phyloP scores from a whole-genome alignment of 2,113 vertebrate species.

The Ia io region DNA sequence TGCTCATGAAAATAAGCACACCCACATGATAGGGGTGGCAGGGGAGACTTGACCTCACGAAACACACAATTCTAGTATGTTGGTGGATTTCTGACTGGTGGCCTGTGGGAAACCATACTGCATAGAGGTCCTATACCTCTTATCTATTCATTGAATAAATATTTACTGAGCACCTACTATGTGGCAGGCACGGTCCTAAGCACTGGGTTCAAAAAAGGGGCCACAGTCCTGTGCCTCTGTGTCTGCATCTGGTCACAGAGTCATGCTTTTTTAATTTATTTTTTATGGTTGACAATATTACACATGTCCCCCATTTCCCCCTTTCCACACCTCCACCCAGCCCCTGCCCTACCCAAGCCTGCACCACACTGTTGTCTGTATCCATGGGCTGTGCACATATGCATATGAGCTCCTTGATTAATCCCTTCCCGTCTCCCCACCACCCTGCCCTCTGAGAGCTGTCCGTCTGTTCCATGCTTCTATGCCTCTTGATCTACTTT shows the following conservation, averaged over 20 bases:
- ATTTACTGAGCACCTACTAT: neutral
- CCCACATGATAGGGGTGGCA: neutral
- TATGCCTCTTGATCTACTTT: neutral
- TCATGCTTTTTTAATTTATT: neutral
- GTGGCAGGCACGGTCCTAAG: neutral
- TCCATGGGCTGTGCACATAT: neutral
- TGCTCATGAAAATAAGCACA: conserved; percentile 12
- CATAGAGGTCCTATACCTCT: neutral
- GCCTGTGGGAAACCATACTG: neutral
- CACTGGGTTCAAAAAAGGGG: neutral
- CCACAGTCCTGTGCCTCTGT: neutral
- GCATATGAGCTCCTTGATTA: neutral
- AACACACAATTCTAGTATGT: neutral
- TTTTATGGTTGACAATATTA: neutral
- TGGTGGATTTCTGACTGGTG: neutral
- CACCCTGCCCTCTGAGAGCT: neutral
- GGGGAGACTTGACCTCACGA: conserved; percentile 7
- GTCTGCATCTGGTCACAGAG: neutral
- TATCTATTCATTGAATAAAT: neutral
- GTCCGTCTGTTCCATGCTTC: neutral
- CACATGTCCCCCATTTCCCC: neutral
- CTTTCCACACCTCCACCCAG: too few species aligned
- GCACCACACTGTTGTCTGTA: neutral
- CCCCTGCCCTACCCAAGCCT: neutral
- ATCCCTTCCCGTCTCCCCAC: neutral